These are phyloP conservation scores for Argyrosomus regius DNA, from an alignment of 2,797 vertebrate genomes.

Conservation along the genomic window DNA sequence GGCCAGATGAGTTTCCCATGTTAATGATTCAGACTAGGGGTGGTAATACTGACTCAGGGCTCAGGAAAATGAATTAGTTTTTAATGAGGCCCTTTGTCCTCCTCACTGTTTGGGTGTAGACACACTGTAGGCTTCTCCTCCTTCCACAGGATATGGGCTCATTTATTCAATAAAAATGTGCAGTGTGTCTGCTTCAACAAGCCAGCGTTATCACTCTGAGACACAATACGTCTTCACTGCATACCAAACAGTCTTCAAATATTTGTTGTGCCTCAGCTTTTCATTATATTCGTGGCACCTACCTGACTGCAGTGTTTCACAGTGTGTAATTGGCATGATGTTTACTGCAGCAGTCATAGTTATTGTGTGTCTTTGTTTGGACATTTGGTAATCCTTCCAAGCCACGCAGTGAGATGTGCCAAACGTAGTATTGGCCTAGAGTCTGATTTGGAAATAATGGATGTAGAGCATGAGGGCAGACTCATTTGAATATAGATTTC, in stretches of 20 bases:
- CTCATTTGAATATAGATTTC: constrained; percentile 18
- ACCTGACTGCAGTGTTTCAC: constrained; percentile 11
- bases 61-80: constrained; percentile 11
- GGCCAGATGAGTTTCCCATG: constrained; percentile 5
- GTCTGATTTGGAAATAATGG: constrained; percentile 16
- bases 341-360: constrained; percentile 3
- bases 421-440: constrained; percentile 1
- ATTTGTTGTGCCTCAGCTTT: constrained; percentile 9
- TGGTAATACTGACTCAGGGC: background rate
- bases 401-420: background rate
- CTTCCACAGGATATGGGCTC: background rate
- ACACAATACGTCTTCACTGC: background rate
- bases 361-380: constrained; percentile 15
- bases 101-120: constrained; percentile 8
- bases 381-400: background rate
- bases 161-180: constrained; percentile 2
- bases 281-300: constrained; percentile 17
- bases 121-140: constrained; percentile 5
- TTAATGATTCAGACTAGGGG: constrained; percentile 32
- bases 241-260: constrained; percentile 12
- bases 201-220: constrained; percentile 2
- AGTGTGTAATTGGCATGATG: background rate
- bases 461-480: background rate
- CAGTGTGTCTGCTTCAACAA: background rate
- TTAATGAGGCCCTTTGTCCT: constrained; percentile 43